Evolutionary conservation across 1,140 invertebrate genomes (phyloP).

Genomic region (Akabosia matsudoensis): DNA sequence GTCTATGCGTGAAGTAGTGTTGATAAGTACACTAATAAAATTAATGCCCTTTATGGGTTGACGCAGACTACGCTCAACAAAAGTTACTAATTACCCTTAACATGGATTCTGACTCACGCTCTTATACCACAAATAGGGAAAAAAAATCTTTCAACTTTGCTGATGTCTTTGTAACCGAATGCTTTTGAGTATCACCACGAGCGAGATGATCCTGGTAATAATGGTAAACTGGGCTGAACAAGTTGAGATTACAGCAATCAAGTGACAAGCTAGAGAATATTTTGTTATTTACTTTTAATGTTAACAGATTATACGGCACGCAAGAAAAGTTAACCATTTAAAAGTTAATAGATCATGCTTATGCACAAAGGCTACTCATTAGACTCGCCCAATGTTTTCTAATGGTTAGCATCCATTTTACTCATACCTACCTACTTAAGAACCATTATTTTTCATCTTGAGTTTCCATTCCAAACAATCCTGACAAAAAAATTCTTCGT

Average conservation of each 20-base stretch:
- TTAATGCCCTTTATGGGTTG: neutral
- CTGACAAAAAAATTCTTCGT: too few relatives aligned
- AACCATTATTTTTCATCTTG: too few relatives aligned
- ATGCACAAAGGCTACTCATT: constrained; percentile 15
- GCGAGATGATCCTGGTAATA: too few relatives aligned
- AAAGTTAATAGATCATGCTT: neutral
- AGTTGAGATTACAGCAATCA: too few relatives aligned
- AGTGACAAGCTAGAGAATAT: neutral
- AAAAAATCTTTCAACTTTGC: too few relatives aligned
- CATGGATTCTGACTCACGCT: neutral
- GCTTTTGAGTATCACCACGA: too few relatives aligned
- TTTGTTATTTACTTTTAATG: neutral
- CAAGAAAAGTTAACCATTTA: neutral
- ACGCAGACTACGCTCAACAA: neutral
- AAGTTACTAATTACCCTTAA: neutral
- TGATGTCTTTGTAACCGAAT: too few relatives aligned
- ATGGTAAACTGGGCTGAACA: too few relatives aligned
- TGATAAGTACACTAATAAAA: constrained; percentile 3
- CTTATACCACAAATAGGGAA: too few relatives aligned
- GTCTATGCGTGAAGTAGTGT: neutral
- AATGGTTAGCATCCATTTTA: neutral
- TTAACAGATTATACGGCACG: neutral
- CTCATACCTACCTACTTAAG: too few relatives aligned
- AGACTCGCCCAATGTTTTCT: neutral
- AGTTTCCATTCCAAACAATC: too few relatives aligned